phyloP scores from a whole-genome alignment of 2,888 invertebrate genomes.

The Psylliodes chrysocephalus region DNA sequence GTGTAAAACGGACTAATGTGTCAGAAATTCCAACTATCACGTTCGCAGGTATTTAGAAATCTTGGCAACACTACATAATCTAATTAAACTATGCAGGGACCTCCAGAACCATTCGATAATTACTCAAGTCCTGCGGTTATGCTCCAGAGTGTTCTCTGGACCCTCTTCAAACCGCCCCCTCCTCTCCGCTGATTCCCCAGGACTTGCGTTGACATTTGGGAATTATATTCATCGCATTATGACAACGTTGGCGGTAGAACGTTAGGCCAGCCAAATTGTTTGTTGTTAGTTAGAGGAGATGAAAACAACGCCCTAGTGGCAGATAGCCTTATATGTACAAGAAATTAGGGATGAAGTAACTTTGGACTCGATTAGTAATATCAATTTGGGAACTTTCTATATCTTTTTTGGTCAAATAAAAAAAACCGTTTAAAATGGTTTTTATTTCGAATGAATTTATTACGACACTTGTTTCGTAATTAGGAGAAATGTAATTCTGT shows the following conservation, averaged over 20 bases:
- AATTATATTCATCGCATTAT: slow-evolving; percentile 21
- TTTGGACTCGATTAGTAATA: background rate
- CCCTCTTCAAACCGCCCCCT: slow-evolving; percentile 23
- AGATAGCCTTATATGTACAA: background rate
- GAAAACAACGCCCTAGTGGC: slow-evolving; percentile 8
- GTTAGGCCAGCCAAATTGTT: slow-evolving; percentile 15
- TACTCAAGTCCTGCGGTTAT: slow-evolving; percentile 22
- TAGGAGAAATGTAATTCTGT: no score
- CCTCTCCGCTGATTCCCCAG: background rate
- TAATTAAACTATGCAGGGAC: slow-evolving; percentile 29
- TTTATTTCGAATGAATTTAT: no score
- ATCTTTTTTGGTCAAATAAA: no score
- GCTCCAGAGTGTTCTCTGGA: slow-evolving; percentile 26
- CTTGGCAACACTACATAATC: slow-evolving; percentile 22
- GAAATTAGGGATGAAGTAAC: background rate
- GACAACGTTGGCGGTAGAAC: slow-evolving; percentile 8
- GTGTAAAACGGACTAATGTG: background rate
- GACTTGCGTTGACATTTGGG: slow-evolving; percentile 16
- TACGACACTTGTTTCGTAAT: no score
- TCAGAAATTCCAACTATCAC: background rate
- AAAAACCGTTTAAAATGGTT: no score
- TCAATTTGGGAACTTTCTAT: no score
- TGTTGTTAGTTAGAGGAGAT: slow-evolving; percentile 14
- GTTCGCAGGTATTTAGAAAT: slow-evolving; percentile 20
- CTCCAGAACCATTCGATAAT: slow-evolving; percentile 31